Conservation (phyloP, 2,888 invertebrate genomes). For the Ptilodon capucinus region DNA sequence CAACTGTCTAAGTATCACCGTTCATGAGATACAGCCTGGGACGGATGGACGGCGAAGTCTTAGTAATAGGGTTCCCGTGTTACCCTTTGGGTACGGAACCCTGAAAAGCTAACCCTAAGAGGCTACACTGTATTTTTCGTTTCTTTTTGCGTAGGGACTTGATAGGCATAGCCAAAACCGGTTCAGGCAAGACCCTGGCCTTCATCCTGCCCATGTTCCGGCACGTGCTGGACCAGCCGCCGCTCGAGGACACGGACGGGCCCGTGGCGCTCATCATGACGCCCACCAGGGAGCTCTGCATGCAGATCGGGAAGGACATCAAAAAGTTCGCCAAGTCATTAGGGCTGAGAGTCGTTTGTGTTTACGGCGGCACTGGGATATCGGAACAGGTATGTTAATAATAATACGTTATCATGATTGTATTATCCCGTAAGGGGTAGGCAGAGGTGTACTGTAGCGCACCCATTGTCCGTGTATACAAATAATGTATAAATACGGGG, state of each 20-base stretch:
- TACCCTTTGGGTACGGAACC: too few species aligned
- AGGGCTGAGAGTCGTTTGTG: conserved; percentile 94
- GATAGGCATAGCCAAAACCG: conserved; percentile 99
- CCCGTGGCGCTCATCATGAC: conserved; percentile 99
- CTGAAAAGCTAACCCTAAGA: neutral
- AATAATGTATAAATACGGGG: too few species aligned
- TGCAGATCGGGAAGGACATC: conserved; percentile 99
- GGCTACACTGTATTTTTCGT: neutral
- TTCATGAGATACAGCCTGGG: too few species aligned
- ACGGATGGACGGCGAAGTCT: too few species aligned
- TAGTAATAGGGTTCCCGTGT: too few species aligned
- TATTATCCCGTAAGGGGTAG: too few species aligned
- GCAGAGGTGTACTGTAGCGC: too few species aligned
- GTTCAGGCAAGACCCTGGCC: conserved; percentile 98
- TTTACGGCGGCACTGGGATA: conserved; percentile 99
- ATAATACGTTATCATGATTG: too few species aligned
- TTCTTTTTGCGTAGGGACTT: conserved; percentile 86
- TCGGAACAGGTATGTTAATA: conserved; percentile 88
- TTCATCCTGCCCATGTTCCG: conserved; percentile 98
- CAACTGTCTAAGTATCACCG: too few species aligned
- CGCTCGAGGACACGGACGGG: conserved; percentile 97
- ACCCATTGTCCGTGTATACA: too few species aligned
- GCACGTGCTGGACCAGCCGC: conserved; percentile 97
- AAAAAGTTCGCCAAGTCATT: conserved; percentile 96
- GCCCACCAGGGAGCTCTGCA: conserved; percentile 98